These are phyloP conservation scores for Numida meleagris DNA, from an alignment of 2,113 vertebrate genomes.

Conservation along the genomic window DNA sequence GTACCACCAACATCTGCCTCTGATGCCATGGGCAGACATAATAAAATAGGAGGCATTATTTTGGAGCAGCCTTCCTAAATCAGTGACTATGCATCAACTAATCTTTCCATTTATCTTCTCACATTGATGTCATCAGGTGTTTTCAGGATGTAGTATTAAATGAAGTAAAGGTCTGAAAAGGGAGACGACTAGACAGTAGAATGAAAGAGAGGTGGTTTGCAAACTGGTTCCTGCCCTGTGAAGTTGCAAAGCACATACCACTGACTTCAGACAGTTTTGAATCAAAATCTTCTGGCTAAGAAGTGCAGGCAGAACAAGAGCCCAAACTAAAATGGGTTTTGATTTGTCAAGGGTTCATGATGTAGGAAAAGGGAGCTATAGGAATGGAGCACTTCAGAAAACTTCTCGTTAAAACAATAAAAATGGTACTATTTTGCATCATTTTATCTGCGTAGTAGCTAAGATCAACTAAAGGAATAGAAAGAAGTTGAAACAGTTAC, in stretches of 20 bases:
- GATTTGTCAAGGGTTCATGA: background rate
- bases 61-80: background rate
- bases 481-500: background rate
- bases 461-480: background rate
- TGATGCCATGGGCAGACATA: no score
- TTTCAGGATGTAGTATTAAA: background rate
- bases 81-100: background rate
- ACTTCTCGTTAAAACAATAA: background rate
- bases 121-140: background rate
- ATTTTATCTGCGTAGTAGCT: background rate
- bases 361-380: background rate
- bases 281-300: background rate
- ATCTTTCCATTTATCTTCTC: background rate
- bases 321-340: fast-evolving
- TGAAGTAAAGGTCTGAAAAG: background rate
- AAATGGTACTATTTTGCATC: background rate
- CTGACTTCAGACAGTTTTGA: background rate
- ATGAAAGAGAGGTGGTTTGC: background rate
- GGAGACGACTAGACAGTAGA: background rate
- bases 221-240: background rate
- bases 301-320: background rate
- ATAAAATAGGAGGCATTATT: no score
- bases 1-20: no score
- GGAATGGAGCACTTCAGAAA: background rate
- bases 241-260: background rate